Evolutionary conservation across 2,113 vertebrate species (phyloP), one percentile per base, ranked within the genome.

Genomic region (Cavia porcellus): DNA sequence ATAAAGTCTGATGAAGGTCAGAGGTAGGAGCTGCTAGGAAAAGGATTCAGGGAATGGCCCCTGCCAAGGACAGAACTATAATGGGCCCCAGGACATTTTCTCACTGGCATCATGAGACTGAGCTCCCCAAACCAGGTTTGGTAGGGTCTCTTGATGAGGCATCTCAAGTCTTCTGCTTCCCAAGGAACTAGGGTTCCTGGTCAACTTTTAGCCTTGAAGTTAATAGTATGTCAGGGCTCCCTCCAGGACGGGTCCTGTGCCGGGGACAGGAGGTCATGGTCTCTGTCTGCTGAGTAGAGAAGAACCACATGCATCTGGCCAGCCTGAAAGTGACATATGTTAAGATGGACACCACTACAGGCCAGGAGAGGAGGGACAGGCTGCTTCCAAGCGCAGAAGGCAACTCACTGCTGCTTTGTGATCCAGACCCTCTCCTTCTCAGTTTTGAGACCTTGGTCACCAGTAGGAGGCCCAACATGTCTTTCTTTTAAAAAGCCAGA

Each of bases 321-420:
- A 89, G 57, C 13, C 55, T 13, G 30, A 4, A 42, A 2, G 20
- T 74, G 70, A 42, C 8, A 0, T 5, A 45, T 9, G 35, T 74
- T 35, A 61, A 70, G n/a, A 7, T 8, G 5, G 57, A 75, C 22
- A 30, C 10, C 5, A 30, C 32, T 3, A 22, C 35, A 11, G 42
- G 1, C 13, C 1, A 1, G 12, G 3, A 25, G 2, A 45, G 19
- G 35, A 32, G 47, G 6, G 11, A 66, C 3, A 2, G 20, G 30
- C 14, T 15, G 17, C 0, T 3, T 25, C 52, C 79, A 52, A 81
- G 57, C 35, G 22, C 66, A 38, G 59, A 70, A 86, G 19, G 24
- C 35, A 45, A 10, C n/a, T 30, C 25, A 7, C 45, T 52, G 24
- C 38, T 24, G n/a, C 25, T 79, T 74, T 22, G 42, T 17, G 70